Conservation (phyloP, 92 coral and sea anemone species). For the Umimayanthus kanabou region DNA sequence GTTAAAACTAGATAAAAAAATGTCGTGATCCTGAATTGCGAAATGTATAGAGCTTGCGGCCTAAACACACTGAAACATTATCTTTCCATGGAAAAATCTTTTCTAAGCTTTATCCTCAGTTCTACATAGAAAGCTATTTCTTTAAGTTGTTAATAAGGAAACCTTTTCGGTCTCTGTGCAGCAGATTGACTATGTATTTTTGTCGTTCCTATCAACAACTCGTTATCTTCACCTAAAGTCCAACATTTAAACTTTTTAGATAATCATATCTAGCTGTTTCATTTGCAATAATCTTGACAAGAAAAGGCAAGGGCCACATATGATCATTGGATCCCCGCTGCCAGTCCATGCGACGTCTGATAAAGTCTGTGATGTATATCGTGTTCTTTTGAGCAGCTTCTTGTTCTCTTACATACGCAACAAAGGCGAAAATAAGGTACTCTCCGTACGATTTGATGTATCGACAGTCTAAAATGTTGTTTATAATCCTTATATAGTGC, state of each 20-base stretch:
- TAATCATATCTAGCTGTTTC: slow-evolving; percentile 15
- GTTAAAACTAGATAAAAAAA: no score
- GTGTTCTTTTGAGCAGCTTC: not conserved
- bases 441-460: not conserved
- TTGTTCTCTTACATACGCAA: slow-evolving; percentile 16
- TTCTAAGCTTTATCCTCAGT: no score
- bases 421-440: slow-evolving; percentile 1
- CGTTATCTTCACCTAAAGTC: slow-evolving; percentile 28
- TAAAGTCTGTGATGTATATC: not conserved
- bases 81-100: no score
- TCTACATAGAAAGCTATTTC: no score
- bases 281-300: slow-evolving; percentile 18
- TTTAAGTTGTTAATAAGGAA: no score
- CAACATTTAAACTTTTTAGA: slow-evolving; percentile 23
- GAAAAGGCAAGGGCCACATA: slow-evolving; percentile 32
- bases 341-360: slow-evolving; percentile 36
- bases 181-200: no score
- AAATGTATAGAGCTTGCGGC: no score
- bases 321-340: not conserved
- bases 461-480: not conserved
- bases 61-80: no score
- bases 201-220: no score
- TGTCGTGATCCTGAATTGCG: no score
- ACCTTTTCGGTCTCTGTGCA: no score
- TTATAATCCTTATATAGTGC: not conserved